Conservation (phyloP, 2,797 vertebrate species). For the Ctenochaetus hawaiiensis region DNA sequence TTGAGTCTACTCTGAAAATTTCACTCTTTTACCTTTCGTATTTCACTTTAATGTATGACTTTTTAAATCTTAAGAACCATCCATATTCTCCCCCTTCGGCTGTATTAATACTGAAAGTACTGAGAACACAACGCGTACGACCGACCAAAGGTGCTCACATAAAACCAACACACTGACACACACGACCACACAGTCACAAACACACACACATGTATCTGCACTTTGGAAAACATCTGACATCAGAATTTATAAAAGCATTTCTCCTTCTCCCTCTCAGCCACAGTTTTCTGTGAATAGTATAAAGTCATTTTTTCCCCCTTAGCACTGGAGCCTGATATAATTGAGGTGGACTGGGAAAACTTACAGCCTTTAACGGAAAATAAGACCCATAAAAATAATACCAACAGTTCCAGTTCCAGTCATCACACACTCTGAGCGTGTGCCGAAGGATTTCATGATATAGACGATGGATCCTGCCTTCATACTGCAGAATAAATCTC, state of each 20-base stretch:
- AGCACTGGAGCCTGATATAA: constrained; percentile 73
- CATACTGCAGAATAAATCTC: constrained; percentile 49
- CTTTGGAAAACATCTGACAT: constrained; percentile 85
- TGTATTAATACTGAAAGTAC: background rate
- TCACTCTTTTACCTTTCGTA: background rate
- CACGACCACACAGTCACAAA: constrained; percentile 15
- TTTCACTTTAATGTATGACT: constrained; percentile 1
- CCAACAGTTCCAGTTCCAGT: constrained; percentile 64
- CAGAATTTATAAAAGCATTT: constrained; percentile 79
- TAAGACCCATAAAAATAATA: constrained; percentile 77
- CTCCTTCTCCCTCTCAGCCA: constrained; percentile 71
- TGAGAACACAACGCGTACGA: constrained; percentile 28
- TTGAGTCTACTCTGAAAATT: background rate
- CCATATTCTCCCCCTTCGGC: constrained; percentile 3
- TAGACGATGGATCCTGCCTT: constrained; percentile 34
- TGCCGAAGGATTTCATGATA: constrained; percentile 53
- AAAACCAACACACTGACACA: constrained; percentile 16
- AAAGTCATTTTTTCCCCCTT: constrained; percentile 84
- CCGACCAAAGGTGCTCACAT: constrained; percentile 20
- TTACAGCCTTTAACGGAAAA: constrained; percentile 80
- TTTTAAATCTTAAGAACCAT: background rate
- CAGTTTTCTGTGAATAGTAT: constrained; percentile 77
- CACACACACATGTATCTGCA: constrained; percentile 39
- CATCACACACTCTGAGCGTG: constrained; percentile 32
- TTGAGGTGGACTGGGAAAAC: constrained; percentile 83